Conservation (phyloP, 2,888 invertebrate genomes). For the Tortrix viridana region DNA sequence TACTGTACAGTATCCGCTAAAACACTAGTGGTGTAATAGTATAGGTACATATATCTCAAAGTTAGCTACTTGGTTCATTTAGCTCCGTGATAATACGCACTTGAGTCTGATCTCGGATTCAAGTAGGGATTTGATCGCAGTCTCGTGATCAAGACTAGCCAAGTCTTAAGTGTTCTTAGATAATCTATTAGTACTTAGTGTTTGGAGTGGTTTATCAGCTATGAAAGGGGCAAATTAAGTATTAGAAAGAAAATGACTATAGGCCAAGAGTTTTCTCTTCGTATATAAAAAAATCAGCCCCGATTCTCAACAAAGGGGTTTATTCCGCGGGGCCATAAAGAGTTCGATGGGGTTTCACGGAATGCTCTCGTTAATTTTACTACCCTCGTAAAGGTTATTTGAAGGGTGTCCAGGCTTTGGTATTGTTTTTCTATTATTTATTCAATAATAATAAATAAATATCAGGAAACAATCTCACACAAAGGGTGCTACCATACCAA, state of each 20-base stretch:
- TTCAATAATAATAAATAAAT: no score
- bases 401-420: slow-evolving; percentile 25
- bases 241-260: no score
- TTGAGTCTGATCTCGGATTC: no score
- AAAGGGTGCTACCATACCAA: no score
- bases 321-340: slow-evolving; percentile 22
- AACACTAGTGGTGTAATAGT: neutral
- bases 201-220: neutral
- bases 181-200: neutral
- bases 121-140: no score
- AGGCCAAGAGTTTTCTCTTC: neutral
- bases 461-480: no score
- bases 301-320: slow-evolving; percentile 4
- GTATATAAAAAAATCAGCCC: neutral
- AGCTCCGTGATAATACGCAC: no score
- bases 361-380: slow-evolving; percentile 38
- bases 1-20: no score
- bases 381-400: slow-evolving; percentile 31
- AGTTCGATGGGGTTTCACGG: slow-evolving; percentile 32
- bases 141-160: no score
- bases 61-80: neutral
- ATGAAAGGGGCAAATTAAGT: neutral
- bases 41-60: neutral
- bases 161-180: no score
- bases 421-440: no score